Evolutionary conservation across 2,888 invertebrate species (phyloP), one percentile per base, ranked within the genome.

Genomic region (Caenorhabditis sp.): DNA sequence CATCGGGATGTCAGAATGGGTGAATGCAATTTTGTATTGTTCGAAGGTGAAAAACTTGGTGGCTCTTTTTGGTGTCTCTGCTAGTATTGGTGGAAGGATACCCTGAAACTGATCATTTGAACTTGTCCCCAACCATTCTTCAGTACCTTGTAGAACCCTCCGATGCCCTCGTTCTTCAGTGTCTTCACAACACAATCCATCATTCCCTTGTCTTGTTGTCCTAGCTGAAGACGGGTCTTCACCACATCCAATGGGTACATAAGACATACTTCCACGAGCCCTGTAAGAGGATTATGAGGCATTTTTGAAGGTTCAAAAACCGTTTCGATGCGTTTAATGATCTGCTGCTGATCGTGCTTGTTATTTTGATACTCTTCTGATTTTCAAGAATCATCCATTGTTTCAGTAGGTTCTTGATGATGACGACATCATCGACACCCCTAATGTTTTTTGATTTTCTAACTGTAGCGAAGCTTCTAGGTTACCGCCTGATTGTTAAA

Each of bases 191-290:
- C 95, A 92, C 97, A 97, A 92, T 97, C 97, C 51, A 94, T 94
- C 75, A 97, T 95, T 14, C 96, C 96, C 28, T 88, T 93, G 94
- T 92, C 90, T 58, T 84, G 82, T 16, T 93, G 93, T 93, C 96
- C 96, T 64, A 96, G 93, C 93, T 96, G 96, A 88, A 96, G 94
- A 88, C 97, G 94, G 1, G 97, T 97, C 93, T 97, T 97, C 2
- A 97, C 95, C 81, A 97, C 94, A 93, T 97, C 97, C 92, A 97
- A 93, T 0, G 97, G 97, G 93, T 97, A 97, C 97, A 97, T 97
- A 69, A 97, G 95, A 92, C 96, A 96, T 83, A 97, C 96, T 94
- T 97, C 91, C 14, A 97, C 95, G 93, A 97, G 96, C 49, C 95
- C 95, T 94, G 87, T 31, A 88, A 83, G n/a, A 26, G n/a, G 56